A percentile compares a stretch with the other conserved stretches of the same genome.
Conservation (phyloP, 1,140 invertebrate species). For the Chymomyza costata region DNA sequence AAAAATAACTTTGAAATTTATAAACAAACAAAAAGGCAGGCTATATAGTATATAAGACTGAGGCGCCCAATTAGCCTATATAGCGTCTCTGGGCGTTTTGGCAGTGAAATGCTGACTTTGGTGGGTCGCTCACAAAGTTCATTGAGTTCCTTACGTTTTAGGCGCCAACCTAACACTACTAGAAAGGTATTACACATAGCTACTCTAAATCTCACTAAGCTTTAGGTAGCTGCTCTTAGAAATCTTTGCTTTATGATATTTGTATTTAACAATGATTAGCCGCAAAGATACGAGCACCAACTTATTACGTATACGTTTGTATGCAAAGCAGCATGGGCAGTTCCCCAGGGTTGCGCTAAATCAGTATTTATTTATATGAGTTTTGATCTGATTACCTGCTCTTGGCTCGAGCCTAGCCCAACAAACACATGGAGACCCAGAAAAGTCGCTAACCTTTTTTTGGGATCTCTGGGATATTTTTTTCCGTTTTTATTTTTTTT, state of each 20-base stretch:
- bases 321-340: conserved; percentile 2
- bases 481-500: no score
- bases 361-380: conserved; percentile 1
- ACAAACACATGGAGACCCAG: conserved; percentile 38
- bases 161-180: no score
- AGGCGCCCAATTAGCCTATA: conserved; percentile 14
- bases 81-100: no score
- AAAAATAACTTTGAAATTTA: conserved; percentile 55
- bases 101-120: no score
- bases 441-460: conserved; percentile 63
- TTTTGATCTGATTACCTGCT: conserved; percentile 43
- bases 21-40: conserved; percentile 64
- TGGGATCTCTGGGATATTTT: conserved; percentile 36
- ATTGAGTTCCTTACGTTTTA: no score
- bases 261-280: conserved; percentile 69
- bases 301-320: conserved; percentile 50
- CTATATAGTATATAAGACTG: no score
- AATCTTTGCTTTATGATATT: conserved; percentile 65
- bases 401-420: conserved; percentile 52
- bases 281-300: conserved; percentile 45
- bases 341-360: conserved; percentile 2
- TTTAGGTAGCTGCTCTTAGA: conserved; percentile 55
- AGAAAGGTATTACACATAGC: no score
- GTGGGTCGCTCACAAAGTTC: no score
- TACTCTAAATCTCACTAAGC: conserved; percentile 59